Evolutionary conservation across 2,113 vertebrate species (phyloP).

Genomic region (Cynocephalus volans): DNA sequence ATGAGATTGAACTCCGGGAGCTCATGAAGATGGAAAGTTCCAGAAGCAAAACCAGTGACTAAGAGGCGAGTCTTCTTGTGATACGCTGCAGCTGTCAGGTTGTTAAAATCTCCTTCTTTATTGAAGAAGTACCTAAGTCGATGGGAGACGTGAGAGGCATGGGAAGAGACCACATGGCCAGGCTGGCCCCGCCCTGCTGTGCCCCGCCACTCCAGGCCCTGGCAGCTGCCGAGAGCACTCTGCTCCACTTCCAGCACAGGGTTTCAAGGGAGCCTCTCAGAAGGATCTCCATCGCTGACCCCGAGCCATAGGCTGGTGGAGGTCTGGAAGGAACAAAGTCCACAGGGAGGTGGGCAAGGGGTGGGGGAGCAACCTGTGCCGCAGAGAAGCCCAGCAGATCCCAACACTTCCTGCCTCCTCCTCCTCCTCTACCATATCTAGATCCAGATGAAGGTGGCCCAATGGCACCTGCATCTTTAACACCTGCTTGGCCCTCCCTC

Average conservation of each 20-base stretch:
- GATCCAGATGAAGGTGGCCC: background rate
- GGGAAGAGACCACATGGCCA: accelerated
- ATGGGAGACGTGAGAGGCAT: accelerated
- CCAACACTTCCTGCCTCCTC: background rate
- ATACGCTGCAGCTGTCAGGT: constrained; percentile 93
- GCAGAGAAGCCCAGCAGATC: background rate
- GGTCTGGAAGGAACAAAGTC: background rate
- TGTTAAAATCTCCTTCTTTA: constrained; percentile 97
- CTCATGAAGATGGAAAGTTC: constrained; percentile 97
- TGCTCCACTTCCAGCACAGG: background rate
- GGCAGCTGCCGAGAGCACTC: background rate
- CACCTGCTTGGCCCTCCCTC: accelerated
- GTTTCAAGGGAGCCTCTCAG: accelerated
- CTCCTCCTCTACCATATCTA: background rate
- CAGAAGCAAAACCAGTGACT: constrained; percentile 97
- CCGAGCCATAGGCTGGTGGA: background rate
- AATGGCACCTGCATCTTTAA: background rate
- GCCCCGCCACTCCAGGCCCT: background rate
- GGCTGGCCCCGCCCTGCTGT: background rate
- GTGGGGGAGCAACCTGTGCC: no score
- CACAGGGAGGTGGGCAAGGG: background rate
- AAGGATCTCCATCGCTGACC: background rate
- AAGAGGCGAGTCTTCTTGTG: constrained; percentile 95
- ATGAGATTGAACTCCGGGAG: constrained; percentile 97
- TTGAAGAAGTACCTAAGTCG: constrained; percentile 95